Evolutionary conservation across 2,888 invertebrate genomes (phyloP).

Genomic region (Drosophila robusta): DNA sequence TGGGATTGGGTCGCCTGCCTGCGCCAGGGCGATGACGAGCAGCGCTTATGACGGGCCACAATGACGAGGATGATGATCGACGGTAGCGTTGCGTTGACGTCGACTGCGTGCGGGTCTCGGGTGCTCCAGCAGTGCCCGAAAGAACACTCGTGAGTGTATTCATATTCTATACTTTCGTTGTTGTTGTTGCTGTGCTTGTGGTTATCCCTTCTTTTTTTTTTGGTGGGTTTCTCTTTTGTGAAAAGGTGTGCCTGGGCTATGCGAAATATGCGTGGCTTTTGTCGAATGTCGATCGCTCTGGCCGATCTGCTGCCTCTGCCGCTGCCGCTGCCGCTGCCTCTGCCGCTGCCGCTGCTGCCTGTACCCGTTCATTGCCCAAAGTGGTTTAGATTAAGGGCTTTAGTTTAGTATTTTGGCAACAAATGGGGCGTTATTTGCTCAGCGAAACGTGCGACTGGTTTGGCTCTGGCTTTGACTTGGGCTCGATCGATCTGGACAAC

Average conservation of each 20-base stretch:
- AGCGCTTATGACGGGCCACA: constrained; percentile 50
- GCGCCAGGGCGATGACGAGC: constrained; percentile 58
- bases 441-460: constrained; percentile 80
- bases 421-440: constrained; percentile 79
- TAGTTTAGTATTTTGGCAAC: constrained; percentile 64
- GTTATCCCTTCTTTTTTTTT: constrained; percentile 45
- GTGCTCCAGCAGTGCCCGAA: constrained; percentile 37
- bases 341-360: constrained; percentile 7
- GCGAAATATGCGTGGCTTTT: constrained; percentile 80
- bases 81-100: constrained; percentile 74
- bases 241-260: constrained; percentile 76
- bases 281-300: constrained; percentile 59
- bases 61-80: constrained; percentile 71
- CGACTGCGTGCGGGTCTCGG: constrained; percentile 65
- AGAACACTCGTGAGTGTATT: constrained; percentile 6
- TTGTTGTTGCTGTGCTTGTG: constrained; percentile 8
- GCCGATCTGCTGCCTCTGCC: constrained; percentile 57
- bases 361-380: constrained; percentile 67
- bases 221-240: constrained; percentile 41
- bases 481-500: constrained; percentile 68
- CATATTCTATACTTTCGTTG: constrained; percentile 59
- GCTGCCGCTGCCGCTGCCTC: constrained; percentile 1
- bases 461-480: constrained; percentile 39
- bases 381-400: constrained; percentile 82
- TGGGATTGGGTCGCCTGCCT: background rate